Evolutionary conservation across 2,888 invertebrate species (phyloP).

Genomic region (Synergus gifuensis): DNA sequence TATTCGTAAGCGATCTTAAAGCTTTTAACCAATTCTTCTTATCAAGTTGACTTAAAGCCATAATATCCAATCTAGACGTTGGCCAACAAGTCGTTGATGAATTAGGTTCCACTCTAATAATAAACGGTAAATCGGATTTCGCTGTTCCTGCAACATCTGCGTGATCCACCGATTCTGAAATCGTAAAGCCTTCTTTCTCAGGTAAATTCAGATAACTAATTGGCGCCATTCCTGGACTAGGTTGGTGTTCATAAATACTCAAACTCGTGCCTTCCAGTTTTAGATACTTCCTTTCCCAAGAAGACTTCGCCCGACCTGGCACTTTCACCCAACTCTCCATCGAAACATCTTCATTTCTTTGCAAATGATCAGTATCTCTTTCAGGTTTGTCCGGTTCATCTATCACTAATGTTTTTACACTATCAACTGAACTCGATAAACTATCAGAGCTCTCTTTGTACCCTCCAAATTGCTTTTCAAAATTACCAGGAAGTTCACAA

Average conservation of each 20-base stretch:
- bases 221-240: constrained; percentile 70
- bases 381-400: constrained; percentile 71
- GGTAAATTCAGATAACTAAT: constrained; percentile 69
- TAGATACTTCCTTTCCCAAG: constrained; percentile 74
- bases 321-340: constrained; percentile 81
- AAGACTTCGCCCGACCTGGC: constrained; percentile 72
- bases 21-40: constrained; percentile 83
- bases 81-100: constrained; percentile 83
- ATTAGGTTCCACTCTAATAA: constrained; percentile 81
- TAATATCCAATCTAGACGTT: constrained; percentile 80
- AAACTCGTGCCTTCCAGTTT: constrained; percentile 77
- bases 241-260: constrained; percentile 79
- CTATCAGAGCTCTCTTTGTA: constrained; percentile 70
- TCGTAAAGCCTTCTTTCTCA: constrained; percentile 74
- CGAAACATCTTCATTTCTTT: constrained; percentile 37
- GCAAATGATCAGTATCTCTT: constrained; percentile 10
- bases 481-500: constrained; percentile 81
- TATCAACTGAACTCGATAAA: constrained; percentile 69
- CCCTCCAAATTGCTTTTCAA: constrained; percentile 79
- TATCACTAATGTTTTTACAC: constrained; percentile 72
- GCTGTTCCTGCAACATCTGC: constrained; percentile 79
- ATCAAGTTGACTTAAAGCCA: constrained; percentile 81
- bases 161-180: constrained; percentile 76
- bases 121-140: constrained; percentile 81
- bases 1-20: constrained; percentile 77